Evolutionary conservation across 2,113 vertebrate genomes (phyloP), one percentile per base, ranked within the genome.

Genomic region (Casuarius casuarius): DNA sequence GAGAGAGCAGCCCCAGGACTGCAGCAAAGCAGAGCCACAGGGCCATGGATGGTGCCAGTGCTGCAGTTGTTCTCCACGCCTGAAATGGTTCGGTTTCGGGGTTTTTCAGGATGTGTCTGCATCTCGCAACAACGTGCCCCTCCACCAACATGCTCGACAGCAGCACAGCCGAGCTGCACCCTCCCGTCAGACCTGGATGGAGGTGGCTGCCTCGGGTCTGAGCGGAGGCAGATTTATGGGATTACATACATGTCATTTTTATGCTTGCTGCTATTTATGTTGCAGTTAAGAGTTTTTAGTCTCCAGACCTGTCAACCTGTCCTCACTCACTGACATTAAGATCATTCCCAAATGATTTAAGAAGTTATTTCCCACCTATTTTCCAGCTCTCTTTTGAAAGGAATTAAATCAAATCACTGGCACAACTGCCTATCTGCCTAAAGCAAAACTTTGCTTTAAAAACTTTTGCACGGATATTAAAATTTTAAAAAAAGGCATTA

Each of bases 241-340:
- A 42, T 17, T 33, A n/a, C 2, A 0, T 2, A 26, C 31, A 12
- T 2, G 3, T 12, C 33, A 22, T 8, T 65, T 51, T 7, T 4
- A 8, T 0, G 26, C 25, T 42, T 3, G 0, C 68, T 38, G 48
- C 56, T 31, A 33, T 21, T 54, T 33, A 65, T 26, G 56, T 33
- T 5, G 40, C 23, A 2, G 8, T 14, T 6, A 1, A 28, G 46
- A 31, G n/a, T 2, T 21, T n/a, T 1, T 5, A 46, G 17, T 63
- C 75, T 28, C 29, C 68, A 71, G 67, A 66, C 16, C 40, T 3
- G 0, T 9, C 44, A 38, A 59, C 21, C 59, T 18, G 11, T 20
- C 51, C 51, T 26, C 61, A 1, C 23, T 25, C 48, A 10, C 49
- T 44, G 31, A 7, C n/a, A 13, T 12, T 46, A 46, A 33, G 46